phyloP scores from a whole-genome alignment of 2,797 vertebrate genomes.

The Platyrinchus mystaceus region DNA sequence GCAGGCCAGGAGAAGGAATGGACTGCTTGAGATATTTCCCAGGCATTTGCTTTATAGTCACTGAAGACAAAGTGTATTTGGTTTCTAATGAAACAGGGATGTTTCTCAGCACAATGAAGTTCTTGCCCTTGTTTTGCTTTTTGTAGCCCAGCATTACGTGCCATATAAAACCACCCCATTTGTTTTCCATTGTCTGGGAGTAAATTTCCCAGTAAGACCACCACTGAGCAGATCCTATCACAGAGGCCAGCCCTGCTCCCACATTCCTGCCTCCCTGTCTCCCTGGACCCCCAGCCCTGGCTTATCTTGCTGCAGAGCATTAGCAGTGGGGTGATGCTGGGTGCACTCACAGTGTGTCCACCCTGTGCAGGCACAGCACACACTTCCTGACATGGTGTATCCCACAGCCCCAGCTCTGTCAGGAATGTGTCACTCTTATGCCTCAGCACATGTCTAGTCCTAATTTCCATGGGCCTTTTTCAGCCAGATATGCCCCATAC shows the following conservation, averaged over 20 bases:
- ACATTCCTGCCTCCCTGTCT: not conserved
- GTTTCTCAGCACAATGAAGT: not conserved
- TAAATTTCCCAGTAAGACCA: constrained; percentile 26
- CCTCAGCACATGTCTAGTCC: not conserved
- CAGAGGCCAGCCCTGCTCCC: not conserved
- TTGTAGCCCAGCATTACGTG: not conserved
- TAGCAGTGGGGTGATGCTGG: not conserved
- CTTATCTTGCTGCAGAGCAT: not conserved
- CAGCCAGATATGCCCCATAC: not conserved
- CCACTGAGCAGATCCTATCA: not conserved
- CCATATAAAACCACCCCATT: constrained; percentile 10
- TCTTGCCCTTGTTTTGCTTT: constrained; percentile 42
- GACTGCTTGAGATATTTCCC: constrained; percentile 16
- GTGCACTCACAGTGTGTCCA: not conserved
- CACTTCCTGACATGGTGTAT: not conserved
- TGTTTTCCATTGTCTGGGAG: constrained; percentile 45
- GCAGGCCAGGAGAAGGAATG: not conserved
- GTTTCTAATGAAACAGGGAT: constrained; percentile 42
- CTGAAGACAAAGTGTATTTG: constrained; percentile 23
- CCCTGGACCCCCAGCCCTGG: not conserved
- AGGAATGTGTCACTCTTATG: not conserved
- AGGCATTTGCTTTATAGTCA: constrained; percentile 36
- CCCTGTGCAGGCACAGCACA: not conserved
- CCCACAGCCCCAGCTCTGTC: not conserved
- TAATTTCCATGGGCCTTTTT: not conserved